Conservation (phyloP, 2,113 vertebrate genomes). For the Xiphophorus maculatus region DNA sequence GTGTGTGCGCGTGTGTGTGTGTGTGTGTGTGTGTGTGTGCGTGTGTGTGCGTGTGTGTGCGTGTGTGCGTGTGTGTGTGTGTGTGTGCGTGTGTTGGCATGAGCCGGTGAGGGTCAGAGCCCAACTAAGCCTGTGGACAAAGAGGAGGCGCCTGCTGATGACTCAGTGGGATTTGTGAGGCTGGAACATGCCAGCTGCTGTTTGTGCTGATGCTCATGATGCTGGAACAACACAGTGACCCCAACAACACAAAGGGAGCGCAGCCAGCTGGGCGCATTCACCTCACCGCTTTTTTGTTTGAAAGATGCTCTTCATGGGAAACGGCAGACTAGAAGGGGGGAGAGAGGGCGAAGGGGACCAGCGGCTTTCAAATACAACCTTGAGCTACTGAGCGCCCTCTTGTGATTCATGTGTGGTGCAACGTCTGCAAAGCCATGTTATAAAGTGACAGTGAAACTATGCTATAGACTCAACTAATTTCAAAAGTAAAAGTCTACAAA, state of each 20-base stretch:
- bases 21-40: no score
- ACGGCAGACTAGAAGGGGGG: neutral
- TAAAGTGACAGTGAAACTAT: neutral
- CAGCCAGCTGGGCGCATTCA: constrained; percentile 21
- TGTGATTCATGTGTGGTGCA: constrained; percentile 23
- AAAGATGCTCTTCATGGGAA: neutral
- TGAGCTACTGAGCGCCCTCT: constrained; percentile 38
- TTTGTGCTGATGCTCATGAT: constrained; percentile 69
- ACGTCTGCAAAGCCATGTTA: neutral
- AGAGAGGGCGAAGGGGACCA: neutral
- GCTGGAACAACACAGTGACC: constrained; percentile 59
- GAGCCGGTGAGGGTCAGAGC: neutral
- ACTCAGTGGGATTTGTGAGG: constrained; percentile 68
- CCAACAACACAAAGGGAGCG: constrained; percentile 59
- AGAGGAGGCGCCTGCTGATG: constrained; percentile 68
- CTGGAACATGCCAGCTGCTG: constrained; percentile 53
- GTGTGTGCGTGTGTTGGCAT: neutral
- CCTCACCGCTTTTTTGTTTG: constrained; percentile 55
- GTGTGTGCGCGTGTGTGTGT: no score
- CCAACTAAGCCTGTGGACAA: constrained; percentile 64
- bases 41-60: neutral
- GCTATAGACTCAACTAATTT: neutral
- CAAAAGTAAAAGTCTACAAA: neutral
- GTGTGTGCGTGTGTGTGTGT: neutral
- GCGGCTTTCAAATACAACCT: neutral